Base-by-base conservation (phyloP, 2,888 invertebrate species). In the Rotaria sp. region DNA sequence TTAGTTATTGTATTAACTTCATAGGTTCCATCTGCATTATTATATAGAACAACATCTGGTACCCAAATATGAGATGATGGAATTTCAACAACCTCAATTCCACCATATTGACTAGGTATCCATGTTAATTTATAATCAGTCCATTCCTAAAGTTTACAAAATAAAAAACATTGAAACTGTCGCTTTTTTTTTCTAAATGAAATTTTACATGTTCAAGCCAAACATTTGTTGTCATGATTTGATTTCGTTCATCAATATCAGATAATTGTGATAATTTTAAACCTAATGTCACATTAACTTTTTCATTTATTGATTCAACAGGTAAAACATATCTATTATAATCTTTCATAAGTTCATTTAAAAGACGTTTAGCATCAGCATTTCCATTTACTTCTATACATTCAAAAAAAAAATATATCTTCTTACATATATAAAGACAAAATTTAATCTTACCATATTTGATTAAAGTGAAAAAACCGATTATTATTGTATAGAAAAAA, bases 191-290 rank as follows among this genome's bases (percentile, higher is more conserved):
- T 8, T 10, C 45, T 45, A n/a, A 67, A 21, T 21, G 7, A 67
- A 18, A 84, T 92, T 94, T 94, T 92, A 96, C 96, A 94, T 96
- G 96, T 92, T 96, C 95, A 90, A 97, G 95, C 97, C 96, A 97
- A 89, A 97, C 95, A 93, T 96, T 97, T 91, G 96, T 96, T 91
- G 96, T 96, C 95, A 97, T 96, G 91, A 97, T 96, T 94, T 97
- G 96, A 93, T 95, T 96, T 93, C 96, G 96, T 93, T 97, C 94
- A 59, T 86, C 86, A 84, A 86, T 86, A 48, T 86, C 86, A 30
- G 85, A 74, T 26, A 86, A 50, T 50, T 86, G 86, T 30, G 86
- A 86, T 35, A 86, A 30, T 86, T 84, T 86, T 52, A 86, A 74
- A 52, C 86, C 86, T 26, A 86, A 30, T 80, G 30, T 57, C 13